Base-by-base conservation (phyloP, 37 sponge, comb jelly and placozoan genomes). In the Corticium candelabrum region DNA sequence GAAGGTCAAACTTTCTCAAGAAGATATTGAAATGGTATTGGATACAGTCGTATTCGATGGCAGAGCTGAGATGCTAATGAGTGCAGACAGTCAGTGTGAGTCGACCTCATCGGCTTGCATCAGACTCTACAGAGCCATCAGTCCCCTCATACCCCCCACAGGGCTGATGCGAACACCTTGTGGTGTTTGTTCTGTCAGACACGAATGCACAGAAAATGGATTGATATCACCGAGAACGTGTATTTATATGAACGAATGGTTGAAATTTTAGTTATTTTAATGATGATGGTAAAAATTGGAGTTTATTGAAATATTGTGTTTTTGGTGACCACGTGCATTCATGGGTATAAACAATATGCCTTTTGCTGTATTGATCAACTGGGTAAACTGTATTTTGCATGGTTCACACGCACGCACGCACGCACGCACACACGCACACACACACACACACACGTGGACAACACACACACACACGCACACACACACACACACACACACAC, bases 181-280 rank as follows among this genome's bases (percentile, higher is more conserved):
- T 76, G 96, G 90, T 73, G 88, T 92, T 29, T 96, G 96, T 69
- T 87, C 93, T 1, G 88, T 96, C 40, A 86, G 88, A 33, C n/a
- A 67, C 32, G 85, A 89, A 70, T 96, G 96, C 68, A 74, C 39
- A 68, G 88, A 87, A 33, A 83, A 74, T 41, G 93, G 93, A 2
- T 77, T 84, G 29, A 84, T 96, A 3, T 87, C 93, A 27, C 96
- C 96, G 0, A 31, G 74, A 3, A 86, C 80, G 15, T 96, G 96
- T 81, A 69, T 40, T 3, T 96, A 96, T 82, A 86, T 96, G 88
- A 90, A 87, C 56, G 89, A 92, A 1, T 96, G 96, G 96, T 78
- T 96, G 7, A 38, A 84, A 0, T 96, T 89, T 72, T 96, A 41
- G 85, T 68, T n/a, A n/a, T n/a, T n/a, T n/a, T n/a, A n/a, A n/a